Conservation (phyloP, 2,888 invertebrate genomes). For the Caenorhabditis afra region DNA sequence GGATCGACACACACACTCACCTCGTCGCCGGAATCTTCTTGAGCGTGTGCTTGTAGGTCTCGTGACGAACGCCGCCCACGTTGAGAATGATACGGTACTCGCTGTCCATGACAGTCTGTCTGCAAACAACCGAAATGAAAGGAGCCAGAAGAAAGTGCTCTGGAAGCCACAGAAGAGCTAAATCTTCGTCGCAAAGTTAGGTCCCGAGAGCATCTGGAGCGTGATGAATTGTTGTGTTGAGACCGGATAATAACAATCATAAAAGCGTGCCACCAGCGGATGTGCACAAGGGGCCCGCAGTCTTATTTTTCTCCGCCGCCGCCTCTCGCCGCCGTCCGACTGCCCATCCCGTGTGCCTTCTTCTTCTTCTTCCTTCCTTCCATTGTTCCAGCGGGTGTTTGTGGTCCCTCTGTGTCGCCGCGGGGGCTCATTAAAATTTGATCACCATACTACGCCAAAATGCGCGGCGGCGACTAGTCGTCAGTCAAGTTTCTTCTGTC, state of each 20-base stretch:
- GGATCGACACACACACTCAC: conserved; percentile 69
- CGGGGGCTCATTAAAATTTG: conserved; percentile 53
- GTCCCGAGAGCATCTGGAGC: conserved; percentile 49
- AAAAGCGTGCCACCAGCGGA: conserved; percentile 43
- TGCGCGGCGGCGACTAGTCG: conserved; percentile 14
- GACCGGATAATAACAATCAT: conserved; percentile 61
- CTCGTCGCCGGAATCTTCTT: conserved; percentile 93
- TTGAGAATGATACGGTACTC: conserved; percentile 92
- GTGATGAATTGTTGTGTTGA: conserved; percentile 60
- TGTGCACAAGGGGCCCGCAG: conserved; percentile 15
- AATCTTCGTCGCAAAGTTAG: conserved; percentile 1
- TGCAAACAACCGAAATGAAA: conserved; percentile 35
- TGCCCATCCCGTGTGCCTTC: conserved; percentile 6
- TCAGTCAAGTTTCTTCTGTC: conserved; percentile 3
- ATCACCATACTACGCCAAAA: conserved; percentile 49
- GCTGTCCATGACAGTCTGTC: conserved; percentile 76
- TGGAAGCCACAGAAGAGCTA: too few relatives aligned
- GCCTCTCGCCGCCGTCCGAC: conserved; percentile 30
- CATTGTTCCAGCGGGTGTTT: conserved; percentile 51
- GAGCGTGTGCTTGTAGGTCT: conserved; percentile 84
- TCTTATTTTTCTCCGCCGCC: too few relatives aligned
- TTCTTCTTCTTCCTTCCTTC: too few relatives aligned
- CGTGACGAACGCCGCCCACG: conserved; percentile 96
- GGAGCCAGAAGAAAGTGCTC: too few relatives aligned
- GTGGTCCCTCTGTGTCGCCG: conserved; percentile 37